Evolutionary conservation across 2,797 vertebrate genomes (phyloP).

Genomic region (Delichon dasypus): DNA sequence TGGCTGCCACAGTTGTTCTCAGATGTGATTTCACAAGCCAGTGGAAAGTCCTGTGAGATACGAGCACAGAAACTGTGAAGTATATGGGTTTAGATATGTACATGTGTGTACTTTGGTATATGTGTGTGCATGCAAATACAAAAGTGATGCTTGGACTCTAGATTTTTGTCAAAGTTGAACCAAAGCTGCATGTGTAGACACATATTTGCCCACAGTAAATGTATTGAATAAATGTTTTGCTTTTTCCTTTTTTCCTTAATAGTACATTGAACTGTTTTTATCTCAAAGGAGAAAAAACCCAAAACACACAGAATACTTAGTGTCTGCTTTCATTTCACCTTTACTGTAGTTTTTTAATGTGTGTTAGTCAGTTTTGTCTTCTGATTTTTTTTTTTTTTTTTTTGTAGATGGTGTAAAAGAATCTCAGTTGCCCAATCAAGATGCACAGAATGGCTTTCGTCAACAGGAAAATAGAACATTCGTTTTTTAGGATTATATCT

Average conservation of each 20-base stretch:
- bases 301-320: neutral
- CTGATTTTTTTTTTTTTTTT: neutral
- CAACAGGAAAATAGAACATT: neutral
- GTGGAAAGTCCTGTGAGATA: neutral
- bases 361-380: neutral
- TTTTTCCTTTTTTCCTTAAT: neutral
- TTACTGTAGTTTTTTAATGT: neutral
- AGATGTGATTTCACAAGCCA: neutral
- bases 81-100: neutral
- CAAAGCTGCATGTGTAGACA: neutral
- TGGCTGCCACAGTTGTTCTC: neutral
- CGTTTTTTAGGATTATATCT: neutral
- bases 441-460: constrained; percentile 7
- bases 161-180: neutral
- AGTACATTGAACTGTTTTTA: neutral
- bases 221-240: neutral
- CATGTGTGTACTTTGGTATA: neutral
- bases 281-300: neutral
- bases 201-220: neutral
- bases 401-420: constrained; percentile 50
- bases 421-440: neutral
- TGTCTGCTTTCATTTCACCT: neutral
- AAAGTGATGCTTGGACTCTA: neutral
- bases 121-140: neutral
- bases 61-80: too few species aligned